These are phyloP conservation scores for Fulmarus glacialis DNA, from an alignment of 2,113 vertebrate species.

Conservation along the genomic window DNA sequence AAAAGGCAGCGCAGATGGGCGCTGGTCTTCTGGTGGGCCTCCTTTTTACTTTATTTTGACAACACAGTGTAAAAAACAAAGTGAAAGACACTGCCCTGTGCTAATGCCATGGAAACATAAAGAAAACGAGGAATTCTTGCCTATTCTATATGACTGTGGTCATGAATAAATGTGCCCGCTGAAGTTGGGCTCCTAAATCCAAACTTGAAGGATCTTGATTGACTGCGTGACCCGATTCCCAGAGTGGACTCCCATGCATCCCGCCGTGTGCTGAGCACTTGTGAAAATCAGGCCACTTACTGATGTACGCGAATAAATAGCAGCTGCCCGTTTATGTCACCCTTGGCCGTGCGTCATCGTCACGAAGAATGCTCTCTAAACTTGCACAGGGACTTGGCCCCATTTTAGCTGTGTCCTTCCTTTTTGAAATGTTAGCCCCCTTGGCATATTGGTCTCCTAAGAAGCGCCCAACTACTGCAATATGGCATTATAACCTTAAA, in stretches of 20 bases:
- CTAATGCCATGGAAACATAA: background rate
- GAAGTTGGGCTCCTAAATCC: background rate
- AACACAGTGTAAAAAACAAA: background rate
- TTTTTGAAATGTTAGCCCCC: slow-evolving; percentile 20
- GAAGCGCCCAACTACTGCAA: background rate
- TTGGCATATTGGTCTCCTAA: slow-evolving; percentile 23
- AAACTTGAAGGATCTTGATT: background rate
- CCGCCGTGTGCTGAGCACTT: background rate
- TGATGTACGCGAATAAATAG: background rate
- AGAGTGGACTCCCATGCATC: background rate
- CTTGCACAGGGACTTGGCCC: background rate
- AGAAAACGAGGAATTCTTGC: background rate
- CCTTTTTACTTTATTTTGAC: background rate
- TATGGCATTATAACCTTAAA: background rate
- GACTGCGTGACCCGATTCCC: accelerated
- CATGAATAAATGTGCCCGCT: background rate
- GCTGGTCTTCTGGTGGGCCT: background rate
- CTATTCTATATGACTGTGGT: background rate
- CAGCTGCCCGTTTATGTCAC: background rate
- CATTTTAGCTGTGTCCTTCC: slow-evolving; percentile 36
- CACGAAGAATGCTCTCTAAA: slow-evolving; percentile 38
- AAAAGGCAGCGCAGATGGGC: background rate
- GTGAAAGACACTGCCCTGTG: background rate
- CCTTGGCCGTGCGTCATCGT: background rate
- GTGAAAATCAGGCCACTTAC: background rate